A percentile compares a stretch with the other conserved stretches of the same genome.
Evolutionary conservation across 2,888 invertebrate species (phyloP).

Genomic region (Oxystoma pomonae): DNA sequence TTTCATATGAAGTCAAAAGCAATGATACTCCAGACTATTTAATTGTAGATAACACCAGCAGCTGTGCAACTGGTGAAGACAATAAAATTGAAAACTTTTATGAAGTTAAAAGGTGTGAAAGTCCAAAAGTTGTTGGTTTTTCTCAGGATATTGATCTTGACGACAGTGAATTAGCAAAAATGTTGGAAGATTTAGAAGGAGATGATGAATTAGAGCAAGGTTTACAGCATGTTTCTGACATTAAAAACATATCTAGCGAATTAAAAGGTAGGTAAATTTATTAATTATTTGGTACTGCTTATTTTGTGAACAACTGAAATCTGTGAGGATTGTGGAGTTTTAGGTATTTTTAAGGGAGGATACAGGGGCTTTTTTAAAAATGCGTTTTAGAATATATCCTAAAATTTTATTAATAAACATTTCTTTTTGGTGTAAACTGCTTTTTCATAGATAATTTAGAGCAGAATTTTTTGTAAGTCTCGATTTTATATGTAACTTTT

Average conservation of each 20-base stretch:
- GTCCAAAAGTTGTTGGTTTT: conserved; percentile 33
- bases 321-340: no score
- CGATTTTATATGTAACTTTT: no score
- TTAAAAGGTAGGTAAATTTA: neutral
- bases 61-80: conserved; percentile 3
- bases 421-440: no score
- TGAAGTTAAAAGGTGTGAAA: no score
- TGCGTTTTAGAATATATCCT: no score
- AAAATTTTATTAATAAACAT: no score
- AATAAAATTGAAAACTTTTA: conserved; percentile 12
- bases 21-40: conserved; percentile 10
- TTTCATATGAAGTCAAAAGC: neutral
- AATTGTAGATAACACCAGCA: neutral
- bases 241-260: neutral
- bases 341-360: no score
- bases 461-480: no score
- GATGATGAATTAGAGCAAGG: conserved; percentile 11
- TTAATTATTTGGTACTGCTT: no score
- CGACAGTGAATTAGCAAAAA: conserved; percentile 42
- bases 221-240: neutral
- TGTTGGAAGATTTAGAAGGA: conserved; percentile 42
- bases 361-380: no score
- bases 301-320: no score
- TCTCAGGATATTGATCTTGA: conserved; percentile 39
- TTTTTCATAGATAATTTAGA: no score